Evolutionary conservation across 2,888 invertebrate species (phyloP), one percentile per base, ranked within the genome.

Genomic region (Minunthozetes semirufus): DNA sequence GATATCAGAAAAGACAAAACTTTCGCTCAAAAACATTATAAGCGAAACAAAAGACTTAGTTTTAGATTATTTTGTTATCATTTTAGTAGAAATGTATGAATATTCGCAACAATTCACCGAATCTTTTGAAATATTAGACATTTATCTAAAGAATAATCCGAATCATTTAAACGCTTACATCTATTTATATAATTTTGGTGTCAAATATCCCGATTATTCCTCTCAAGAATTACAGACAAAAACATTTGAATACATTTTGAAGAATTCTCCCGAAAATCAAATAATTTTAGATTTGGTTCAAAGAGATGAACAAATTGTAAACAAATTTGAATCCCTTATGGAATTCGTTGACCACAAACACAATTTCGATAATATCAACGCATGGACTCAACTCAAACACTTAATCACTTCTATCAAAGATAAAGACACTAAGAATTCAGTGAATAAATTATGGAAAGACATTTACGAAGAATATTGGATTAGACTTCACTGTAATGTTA

Each of bases 111-210:
- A 68, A 13, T 68, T 33, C 13, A 33, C 13, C n/a, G 68, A 68
- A 38, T 22, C 46, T 13, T n/a, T 46, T 17, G 68, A 68, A 6
- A 11, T 68, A 11, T 19, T 68, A 15, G 3, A 38, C 0, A 11
- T 19, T 42, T 68, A 42, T 42, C 11, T 38, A 8, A 13, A 68
- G 1, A 38, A 68, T 22, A 68, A 68, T 68, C 17, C 11, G 19
- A 6, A 68, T 6, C 42, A 68, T 42, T 42, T 68, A 13, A 68
- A 68, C 46, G 38, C 68, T 42, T 42, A 9, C 46, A n/a, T 68
- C 13, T 68, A 68, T 68, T 42, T 68, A 42, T 68, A 68, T 11
- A 42, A 68, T n/a, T 68, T 68, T 15, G 19, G 68, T 68, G 38
- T 68, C 15, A 68, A 68, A 68, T 42, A 68, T n/a, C 68, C 68